These are phyloP conservation scores for Ageneiosus marmoratus DNA, from an alignment of 2,113 vertebrate genomes.

Conservation along the genomic window DNA sequence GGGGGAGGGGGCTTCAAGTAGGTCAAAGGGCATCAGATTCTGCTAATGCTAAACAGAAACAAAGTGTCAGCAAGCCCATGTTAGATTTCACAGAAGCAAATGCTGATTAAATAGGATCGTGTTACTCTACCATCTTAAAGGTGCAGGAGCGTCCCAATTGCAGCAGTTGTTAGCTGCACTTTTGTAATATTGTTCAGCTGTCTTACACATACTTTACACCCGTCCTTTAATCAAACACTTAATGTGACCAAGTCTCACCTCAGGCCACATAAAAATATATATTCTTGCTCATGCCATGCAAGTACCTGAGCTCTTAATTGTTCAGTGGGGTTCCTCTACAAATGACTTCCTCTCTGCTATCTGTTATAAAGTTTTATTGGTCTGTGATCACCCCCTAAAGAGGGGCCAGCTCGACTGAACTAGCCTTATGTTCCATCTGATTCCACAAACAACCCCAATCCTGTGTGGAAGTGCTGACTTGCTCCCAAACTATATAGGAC, in stretches of 20 bases:
- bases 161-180: neutral
- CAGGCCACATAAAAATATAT: constrained; percentile 35
- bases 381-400: constrained; percentile 39
- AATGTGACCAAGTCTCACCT: constrained; percentile 12
- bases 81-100: constrained; percentile 65
- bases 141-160: constrained; percentile 17
- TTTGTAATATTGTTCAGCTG: neutral
- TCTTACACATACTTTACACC: constrained; percentile 10
- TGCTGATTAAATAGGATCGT: constrained; percentile 61
- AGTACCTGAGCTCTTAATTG: constrained; percentile 27
- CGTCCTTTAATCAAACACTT: constrained; percentile 20
- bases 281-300: constrained; percentile 22
- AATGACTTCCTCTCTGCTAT: constrained; percentile 53
- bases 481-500: constrained; percentile 53
- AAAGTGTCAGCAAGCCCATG: constrained; percentile 62
- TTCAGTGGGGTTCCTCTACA: constrained; percentile 34
- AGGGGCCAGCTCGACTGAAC: constrained; percentile 27
- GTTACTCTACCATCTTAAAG: constrained; percentile 61
- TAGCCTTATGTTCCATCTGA: constrained; percentile 42
- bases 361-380: constrained; percentile 53
- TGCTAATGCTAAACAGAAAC: constrained; percentile 64
- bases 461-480: constrained; percentile 48
- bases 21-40: constrained; percentile 62
- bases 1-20: constrained; percentile 52
- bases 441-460: constrained; percentile 12